These are phyloP conservation scores for Melanaphis sacchari DNA, from an alignment of 1,140 invertebrate species.

Conservation along the genomic window DNA sequence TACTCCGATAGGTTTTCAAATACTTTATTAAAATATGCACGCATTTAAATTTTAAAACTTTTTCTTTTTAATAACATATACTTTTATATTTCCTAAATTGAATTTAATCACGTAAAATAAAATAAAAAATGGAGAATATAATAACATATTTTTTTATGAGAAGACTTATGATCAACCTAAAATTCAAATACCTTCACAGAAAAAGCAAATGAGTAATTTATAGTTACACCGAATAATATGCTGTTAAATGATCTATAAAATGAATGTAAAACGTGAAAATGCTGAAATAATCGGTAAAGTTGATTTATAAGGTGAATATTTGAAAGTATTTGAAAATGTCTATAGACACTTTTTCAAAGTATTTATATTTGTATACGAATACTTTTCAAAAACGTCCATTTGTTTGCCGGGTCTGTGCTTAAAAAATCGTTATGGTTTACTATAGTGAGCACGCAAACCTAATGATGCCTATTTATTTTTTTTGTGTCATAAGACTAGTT, in stretches of 20 bases:
- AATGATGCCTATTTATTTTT: background rate
- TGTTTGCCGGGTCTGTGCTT: background rate
- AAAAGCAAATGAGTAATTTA: background rate
- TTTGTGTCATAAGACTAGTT: background rate
- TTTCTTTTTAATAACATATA: background rate
- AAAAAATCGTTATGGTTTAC: background rate
- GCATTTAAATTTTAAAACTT: background rate
- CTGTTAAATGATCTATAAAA: background rate
- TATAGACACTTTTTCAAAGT: background rate
- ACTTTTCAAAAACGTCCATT: background rate
- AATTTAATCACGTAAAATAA: background rate
- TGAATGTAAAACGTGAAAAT: background rate
- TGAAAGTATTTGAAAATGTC: background rate
- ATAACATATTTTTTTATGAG: no score
- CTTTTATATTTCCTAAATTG: background rate
- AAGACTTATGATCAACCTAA: background rate
- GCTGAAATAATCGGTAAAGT: background rate
- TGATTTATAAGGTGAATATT: background rate
- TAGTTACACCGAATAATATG: background rate
- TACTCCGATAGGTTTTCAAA: no score
- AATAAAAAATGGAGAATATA: background rate
- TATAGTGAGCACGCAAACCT: background rate
- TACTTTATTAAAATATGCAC: no score
- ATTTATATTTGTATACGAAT: background rate
- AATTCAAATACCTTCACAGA: background rate